Evolutionary conservation across 2,888 invertebrate genomes (phyloP).

Genomic region (Drepanosiphum platanoidis): DNA sequence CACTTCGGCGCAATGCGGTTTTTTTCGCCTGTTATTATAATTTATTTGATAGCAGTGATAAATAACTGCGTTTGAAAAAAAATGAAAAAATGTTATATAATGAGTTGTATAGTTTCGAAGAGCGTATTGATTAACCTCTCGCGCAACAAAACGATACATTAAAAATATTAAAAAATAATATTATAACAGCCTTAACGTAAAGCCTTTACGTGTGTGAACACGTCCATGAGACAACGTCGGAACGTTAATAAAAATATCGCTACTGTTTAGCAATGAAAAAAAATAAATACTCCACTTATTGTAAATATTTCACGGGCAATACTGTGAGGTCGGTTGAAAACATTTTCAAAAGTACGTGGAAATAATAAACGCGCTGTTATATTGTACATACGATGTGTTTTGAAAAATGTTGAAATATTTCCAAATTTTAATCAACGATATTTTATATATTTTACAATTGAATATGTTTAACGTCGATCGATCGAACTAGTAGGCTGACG

Average conservation of each 20-base stretch:
- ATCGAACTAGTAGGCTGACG: no score
- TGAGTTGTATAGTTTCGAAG: background rate
- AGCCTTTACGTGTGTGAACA: background rate
- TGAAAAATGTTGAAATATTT: no score
- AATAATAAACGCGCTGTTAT: no score
- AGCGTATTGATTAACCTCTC: background rate
- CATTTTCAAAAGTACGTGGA: background rate
- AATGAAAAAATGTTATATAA: background rate
- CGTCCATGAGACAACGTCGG: background rate
- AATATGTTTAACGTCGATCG: no score
- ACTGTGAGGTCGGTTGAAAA: background rate
- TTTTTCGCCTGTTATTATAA: background rate
- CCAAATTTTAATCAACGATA: no score
- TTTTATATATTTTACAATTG: no score
- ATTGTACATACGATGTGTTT: no score
- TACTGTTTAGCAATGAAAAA: background rate
- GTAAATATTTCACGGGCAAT: background rate
- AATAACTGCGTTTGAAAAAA: background rate
- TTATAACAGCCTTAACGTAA: background rate
- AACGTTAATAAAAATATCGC: background rate
- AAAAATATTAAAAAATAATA: background rate
- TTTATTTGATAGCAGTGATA: background rate
- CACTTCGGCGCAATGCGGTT: background rate
- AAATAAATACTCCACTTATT: background rate
- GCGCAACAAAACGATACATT: background rate